These are phyloP conservation scores for Tyria jacobaeae DNA, from an alignment of 2,888 invertebrate genomes.

Conservation along the genomic window DNA sequence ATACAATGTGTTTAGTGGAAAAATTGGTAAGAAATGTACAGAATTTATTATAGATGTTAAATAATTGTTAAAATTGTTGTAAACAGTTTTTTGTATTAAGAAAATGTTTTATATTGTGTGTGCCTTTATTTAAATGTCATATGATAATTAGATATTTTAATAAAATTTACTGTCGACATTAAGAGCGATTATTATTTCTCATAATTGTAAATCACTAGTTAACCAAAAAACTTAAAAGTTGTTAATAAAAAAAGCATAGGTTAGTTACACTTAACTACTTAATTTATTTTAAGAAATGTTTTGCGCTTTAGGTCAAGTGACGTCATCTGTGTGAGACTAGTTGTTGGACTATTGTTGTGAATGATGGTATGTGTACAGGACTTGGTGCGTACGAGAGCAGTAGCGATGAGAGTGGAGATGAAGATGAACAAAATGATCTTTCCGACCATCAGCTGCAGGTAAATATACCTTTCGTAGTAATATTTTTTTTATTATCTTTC, in stretches of 20 bases:
- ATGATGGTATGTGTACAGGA: slow-evolving; percentile 86
- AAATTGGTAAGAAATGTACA: slow-evolving; percentile 74
- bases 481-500: no score
- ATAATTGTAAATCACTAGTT: neutral
- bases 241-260: neutral
- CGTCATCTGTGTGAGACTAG: neutral
- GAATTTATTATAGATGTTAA: slow-evolving; percentile 68
- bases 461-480: neutral
- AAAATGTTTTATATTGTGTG: slow-evolving; percentile 24
- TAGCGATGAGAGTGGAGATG: slow-evolving; percentile 87
- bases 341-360: slow-evolving; percentile 25
- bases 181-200: no score
- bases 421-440: slow-evolving; percentile 77
- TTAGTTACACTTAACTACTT: neutral
- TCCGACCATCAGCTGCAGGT: slow-evolving; percentile 92
- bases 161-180: neutral
- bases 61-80: slow-evolving; percentile 33
- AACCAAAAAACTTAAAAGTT: neutral
- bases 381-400: slow-evolving; percentile 94
- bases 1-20: slow-evolving; percentile 64
- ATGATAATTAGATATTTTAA: slow-evolving; percentile 4
- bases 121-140: slow-evolving; percentile 22
- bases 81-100: slow-evolving; percentile 29
- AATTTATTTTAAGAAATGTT: neutral
- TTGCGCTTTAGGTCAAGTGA: slow-evolving; percentile 3